phyloP scores from a whole-genome alignment of 2,888 invertebrate species.

The Himalopsyche kuldschensis region DNA sequence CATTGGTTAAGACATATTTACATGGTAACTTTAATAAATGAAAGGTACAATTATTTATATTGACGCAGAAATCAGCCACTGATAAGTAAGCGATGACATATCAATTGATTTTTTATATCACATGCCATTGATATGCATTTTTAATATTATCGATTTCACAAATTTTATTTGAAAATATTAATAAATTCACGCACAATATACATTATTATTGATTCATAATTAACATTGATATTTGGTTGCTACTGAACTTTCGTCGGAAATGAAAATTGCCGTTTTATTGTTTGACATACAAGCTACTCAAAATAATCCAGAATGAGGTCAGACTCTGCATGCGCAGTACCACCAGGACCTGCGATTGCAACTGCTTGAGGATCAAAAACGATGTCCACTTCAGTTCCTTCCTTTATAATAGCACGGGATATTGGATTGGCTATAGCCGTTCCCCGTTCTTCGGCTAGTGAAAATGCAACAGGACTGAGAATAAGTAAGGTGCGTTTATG shows the following conservation, averaged over 20 bases:
- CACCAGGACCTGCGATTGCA: slow-evolving; percentile 75
- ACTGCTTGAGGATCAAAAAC: slow-evolving; percentile 69
- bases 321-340: slow-evolving; percentile 75
- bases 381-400: slow-evolving; percentile 64
- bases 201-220: no score
- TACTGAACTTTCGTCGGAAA: not conserved
- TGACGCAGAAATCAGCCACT: no score
- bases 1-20: not conserved
- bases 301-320: slow-evolving; percentile 64
- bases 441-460: slow-evolving; percentile 67
- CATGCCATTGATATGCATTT: no score
- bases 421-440: slow-evolving; percentile 71
- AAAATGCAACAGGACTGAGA: slow-evolving; percentile 68
- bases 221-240: no score
- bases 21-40: no score
- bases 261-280: not conserved
- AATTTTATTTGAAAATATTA: no score
- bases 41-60: no score
- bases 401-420: slow-evolving; percentile 65
- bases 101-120: no score
- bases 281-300: slow-evolving; percentile 27
- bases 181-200: no score
- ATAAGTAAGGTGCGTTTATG: slow-evolving; percentile 46
- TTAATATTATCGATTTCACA: no score
- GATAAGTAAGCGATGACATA: no score